A percentile compares a stretch with the other conserved stretches of the same genome.
phyloP scores from a whole-genome alignment of 1,140 invertebrate species.

The Camponotus floridanus region DNA sequence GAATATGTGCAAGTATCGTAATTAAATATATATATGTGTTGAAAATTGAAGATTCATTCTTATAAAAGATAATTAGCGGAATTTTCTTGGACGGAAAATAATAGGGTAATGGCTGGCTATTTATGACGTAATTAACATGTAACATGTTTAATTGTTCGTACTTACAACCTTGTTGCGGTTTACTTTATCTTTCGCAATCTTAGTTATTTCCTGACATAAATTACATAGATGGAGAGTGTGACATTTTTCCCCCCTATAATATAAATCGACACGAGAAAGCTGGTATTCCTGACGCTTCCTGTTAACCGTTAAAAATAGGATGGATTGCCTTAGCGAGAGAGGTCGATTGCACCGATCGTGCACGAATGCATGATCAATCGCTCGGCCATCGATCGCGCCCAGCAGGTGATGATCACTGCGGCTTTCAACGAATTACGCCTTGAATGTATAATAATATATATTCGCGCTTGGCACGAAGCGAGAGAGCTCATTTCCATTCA shows the following conservation, averaged over 20 bases:
- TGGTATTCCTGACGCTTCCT: slow-evolving; percentile 39
- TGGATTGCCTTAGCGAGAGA: slow-evolving; percentile 60
- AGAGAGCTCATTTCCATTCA: slow-evolving; percentile 80
- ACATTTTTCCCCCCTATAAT: neutral
- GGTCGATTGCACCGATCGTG: slow-evolving; percentile 65
- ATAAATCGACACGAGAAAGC: neutral
- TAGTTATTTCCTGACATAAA: slow-evolving; percentile 21
- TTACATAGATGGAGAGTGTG: no score
- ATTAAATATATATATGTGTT: slow-evolving; percentile 43
- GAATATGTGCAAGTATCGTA: slow-evolving; percentile 33
- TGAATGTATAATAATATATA: slow-evolving; percentile 80
- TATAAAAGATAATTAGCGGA: slow-evolving; percentile 15
- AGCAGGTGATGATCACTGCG: slow-evolving; percentile 73
- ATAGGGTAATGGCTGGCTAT: slow-evolving; percentile 30
- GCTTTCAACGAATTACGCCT: slow-evolving; percentile 77
- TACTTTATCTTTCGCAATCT: slow-evolving; percentile 22
- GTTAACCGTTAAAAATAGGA: slow-evolving; percentile 62
- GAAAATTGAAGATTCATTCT: slow-evolving; percentile 10
- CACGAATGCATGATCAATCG: slow-evolving; percentile 81
- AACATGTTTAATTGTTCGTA: slow-evolving; percentile 28
- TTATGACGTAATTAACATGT: slow-evolving; percentile 31
- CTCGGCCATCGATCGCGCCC: slow-evolving; percentile 75
- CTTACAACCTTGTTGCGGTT: slow-evolving; percentile 15
- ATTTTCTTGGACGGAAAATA: slow-evolving; percentile 42
- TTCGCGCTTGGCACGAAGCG: slow-evolving; percentile 65